Conservation (phyloP, 53 echinoderm and acorn worm species). For the Antedon mediterranea region DNA sequence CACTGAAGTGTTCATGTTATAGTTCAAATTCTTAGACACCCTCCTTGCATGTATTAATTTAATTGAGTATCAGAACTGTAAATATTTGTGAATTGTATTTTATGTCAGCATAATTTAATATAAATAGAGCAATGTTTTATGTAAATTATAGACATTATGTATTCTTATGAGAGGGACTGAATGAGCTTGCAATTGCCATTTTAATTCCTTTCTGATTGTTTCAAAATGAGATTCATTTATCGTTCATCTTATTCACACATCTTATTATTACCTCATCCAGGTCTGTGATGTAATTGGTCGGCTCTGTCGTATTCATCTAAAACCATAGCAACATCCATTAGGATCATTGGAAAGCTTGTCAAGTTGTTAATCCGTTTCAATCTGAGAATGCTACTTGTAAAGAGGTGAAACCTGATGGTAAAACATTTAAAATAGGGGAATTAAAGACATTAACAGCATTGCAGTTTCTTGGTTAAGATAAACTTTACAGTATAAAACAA, state of each 20-base stretch:
- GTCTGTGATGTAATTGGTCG: not conserved
- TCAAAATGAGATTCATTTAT: not conserved
- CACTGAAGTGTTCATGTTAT: too few species aligned
- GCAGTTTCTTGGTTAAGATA: too few species aligned
- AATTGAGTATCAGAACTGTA: too few species aligned
- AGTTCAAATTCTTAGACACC: too few species aligned
- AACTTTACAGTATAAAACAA: too few species aligned
- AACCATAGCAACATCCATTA: not conserved
- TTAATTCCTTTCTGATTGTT: not conserved
- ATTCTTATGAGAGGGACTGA: not conserved
- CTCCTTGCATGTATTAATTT: too few species aligned
- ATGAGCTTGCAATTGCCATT: not conserved
- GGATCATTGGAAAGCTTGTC: not conserved
- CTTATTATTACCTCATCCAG: not conserved
- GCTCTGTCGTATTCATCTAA: not conserved
- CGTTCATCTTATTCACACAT: not conserved
- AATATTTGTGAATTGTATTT: too few species aligned
- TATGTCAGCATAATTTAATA: too few species aligned
- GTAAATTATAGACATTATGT: not conserved
- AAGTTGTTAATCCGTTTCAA: not conserved
- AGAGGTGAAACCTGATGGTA: not conserved
- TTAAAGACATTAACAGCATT: too few species aligned
- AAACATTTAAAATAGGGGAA: not conserved
- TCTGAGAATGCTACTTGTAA: not conserved
- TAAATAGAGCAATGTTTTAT: not conserved